phyloP scores from a whole-genome alignment of 23 tunicate genomes.

The Halocynthia aurantium region DNA sequence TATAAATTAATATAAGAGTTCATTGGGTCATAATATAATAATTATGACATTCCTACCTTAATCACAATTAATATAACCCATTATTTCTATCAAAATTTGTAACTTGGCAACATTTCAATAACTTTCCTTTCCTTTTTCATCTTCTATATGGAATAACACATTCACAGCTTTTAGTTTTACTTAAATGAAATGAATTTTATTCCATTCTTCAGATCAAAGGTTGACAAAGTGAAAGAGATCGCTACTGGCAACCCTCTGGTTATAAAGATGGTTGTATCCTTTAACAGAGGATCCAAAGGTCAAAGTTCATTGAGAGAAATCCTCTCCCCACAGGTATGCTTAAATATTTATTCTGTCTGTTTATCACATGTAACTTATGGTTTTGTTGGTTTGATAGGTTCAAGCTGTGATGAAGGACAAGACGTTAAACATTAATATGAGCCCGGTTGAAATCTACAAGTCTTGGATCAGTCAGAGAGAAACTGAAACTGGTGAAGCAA shows the following conservation, averaged over 20 bases:
- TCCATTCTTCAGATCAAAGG: constrained; percentile 60
- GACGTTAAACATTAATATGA: constrained; percentile 72
- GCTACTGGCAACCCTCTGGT: constrained; percentile 96
- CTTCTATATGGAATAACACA: too few relatives aligned
- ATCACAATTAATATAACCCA: too few relatives aligned
- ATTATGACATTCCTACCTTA: too few relatives aligned
- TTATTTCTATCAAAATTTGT: too few relatives aligned
- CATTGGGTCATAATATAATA: too few relatives aligned
- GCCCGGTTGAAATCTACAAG: constrained; percentile 89
- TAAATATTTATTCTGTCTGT: background rate
- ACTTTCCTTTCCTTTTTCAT: too few relatives aligned
- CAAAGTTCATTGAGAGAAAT: constrained; percentile 89
- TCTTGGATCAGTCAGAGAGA: constrained; percentile 91
- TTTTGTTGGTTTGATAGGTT: constrained; percentile 29
- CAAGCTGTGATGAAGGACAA: constrained; percentile 84
- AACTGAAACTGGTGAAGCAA: constrained; percentile 95
- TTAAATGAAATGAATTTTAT: too few relatives aligned
- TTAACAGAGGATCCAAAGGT: constrained; percentile 95
- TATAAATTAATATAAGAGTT: too few relatives aligned
- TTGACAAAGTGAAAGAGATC: constrained; percentile 90
- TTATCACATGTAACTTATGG: too few relatives aligned
- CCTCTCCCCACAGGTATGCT: constrained; percentile 79
- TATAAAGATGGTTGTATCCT: constrained; percentile 93
- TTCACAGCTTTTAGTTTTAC: too few relatives aligned
- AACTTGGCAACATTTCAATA: too few relatives aligned